Conservation (phyloP, 2,797 vertebrate species). For the Pygocentrus nattereri region DNA sequence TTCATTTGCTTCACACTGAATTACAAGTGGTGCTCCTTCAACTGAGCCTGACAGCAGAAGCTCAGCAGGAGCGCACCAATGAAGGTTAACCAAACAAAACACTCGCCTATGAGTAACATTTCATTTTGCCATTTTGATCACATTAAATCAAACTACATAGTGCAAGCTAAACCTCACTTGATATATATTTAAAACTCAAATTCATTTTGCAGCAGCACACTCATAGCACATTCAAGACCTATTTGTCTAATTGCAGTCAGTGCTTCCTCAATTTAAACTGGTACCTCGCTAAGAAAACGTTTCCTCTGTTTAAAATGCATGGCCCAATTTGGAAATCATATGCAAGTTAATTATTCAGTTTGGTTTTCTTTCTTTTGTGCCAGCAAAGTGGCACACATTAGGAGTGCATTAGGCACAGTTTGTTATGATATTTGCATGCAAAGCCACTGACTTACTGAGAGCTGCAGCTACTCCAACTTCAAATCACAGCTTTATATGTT, state of each 20-base stretch:
- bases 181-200: not conserved
- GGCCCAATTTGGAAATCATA: constrained; percentile 38
- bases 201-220: not conserved
- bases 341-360: constrained; percentile 49
- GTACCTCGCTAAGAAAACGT: not conserved
- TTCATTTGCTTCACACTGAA: constrained; percentile 9
- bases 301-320: constrained; percentile 45
- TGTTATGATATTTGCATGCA: constrained; percentile 35
- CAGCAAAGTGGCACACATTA: constrained; percentile 38
- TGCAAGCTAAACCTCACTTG: not conserved
- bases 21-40: constrained; percentile 18
- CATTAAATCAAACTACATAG: not conserved
- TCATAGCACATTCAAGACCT: not conserved
- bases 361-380: constrained; percentile 28
- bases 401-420: constrained; percentile 23
- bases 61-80: constrained; percentile 23
- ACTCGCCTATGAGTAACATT: not conserved
- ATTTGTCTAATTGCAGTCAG: not conserved
- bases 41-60: constrained; percentile 27
- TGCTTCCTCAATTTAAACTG: not conserved
- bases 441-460: constrained; percentile 6
- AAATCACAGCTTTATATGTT: not conserved
- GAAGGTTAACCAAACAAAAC: constrained; percentile 24
- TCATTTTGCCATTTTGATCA: not conserved
- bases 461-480: constrained; percentile 1